Base-by-base conservation (phyloP, 2,113 vertebrate genomes). In the Candoia aspera region DNA sequence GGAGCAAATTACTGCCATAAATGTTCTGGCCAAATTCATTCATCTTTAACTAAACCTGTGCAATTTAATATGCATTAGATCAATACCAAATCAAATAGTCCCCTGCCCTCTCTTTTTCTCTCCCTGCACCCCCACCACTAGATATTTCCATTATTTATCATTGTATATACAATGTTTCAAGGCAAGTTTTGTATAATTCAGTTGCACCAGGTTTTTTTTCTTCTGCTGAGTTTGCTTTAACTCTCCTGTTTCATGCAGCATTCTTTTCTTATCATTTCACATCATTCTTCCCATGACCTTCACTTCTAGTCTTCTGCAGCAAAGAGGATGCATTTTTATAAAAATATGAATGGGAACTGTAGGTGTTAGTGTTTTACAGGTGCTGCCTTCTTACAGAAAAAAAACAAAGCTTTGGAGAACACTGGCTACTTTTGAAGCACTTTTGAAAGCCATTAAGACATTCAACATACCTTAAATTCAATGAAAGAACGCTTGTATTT, bases 401-500 rank as follows among this genome's bases (percentile, higher is more conserved):
- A 94, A 33, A 54, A 79, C 15, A 87, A 87, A 64, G 93, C 93
- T 95, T 95, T 95, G 93, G 92, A 95, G 93, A 95, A 95, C 95
- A 95, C 95, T 96, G 92, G 91, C 95, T 96, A 95, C 95, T 96
- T 95, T 93, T 97, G 94, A 95, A 96, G 92, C 95, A 94, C 94
- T 93, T 94, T 96, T 95, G 94, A 95, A 95, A 95, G 91, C 95
- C 92, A 96, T 59, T 92, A 94, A 94, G 95, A 90, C 95, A 96
- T 95, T 96, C 93, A 97, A 94, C 93, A 93, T 95, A 96, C 95
- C 94, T 97, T 97, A 96, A 95, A 93, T 96, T 94, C 93, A 96
- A 96, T 95, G 95, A 97, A 97, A 96, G 96, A 94, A 58, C 93
- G 94, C 92, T 94, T 29, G 0, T 95, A 93, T 62, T 91, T 92